These are phyloP conservation scores for Nycticorax nycticorax DNA, from an alignment of 2,113 vertebrate genomes.

Conservation along the genomic window DNA sequence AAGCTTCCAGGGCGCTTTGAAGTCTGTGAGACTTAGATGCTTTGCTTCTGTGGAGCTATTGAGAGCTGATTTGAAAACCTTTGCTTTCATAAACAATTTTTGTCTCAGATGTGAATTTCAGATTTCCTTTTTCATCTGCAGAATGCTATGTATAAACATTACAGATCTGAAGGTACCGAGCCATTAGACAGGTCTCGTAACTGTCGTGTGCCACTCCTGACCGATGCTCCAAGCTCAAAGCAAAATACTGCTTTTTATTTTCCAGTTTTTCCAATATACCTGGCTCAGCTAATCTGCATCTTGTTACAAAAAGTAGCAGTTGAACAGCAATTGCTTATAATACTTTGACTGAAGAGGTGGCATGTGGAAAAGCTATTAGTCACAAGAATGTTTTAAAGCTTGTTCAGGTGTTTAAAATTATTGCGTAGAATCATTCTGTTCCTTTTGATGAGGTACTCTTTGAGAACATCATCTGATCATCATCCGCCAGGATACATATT, in stretches of 20 bases:
- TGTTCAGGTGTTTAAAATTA: neutral
- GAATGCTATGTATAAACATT: neutral
- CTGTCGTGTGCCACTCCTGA: neutral
- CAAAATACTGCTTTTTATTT: neutral
- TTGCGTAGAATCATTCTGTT: neutral
- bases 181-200: neutral
- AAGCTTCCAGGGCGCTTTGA: constrained; percentile 7
- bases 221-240: neutral
- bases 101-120: constrained; percentile 19
- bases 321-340: neutral
- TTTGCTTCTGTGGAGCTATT: neutral
- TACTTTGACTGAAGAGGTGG: neutral
- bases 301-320: neutral
- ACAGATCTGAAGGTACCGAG: neutral
- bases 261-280: neutral
- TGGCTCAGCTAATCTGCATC: neutral
- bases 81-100: constrained; percentile 15
- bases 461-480: neutral
- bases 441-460: neutral
- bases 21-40: neutral
- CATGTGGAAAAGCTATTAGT: neutral
- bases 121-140: neutral
- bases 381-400: neutral
- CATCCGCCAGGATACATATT: neutral
- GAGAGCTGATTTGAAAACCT: neutral